Conservation (phyloP, 2,113 vertebrate genomes). For the Hassar affinis region DNA sequence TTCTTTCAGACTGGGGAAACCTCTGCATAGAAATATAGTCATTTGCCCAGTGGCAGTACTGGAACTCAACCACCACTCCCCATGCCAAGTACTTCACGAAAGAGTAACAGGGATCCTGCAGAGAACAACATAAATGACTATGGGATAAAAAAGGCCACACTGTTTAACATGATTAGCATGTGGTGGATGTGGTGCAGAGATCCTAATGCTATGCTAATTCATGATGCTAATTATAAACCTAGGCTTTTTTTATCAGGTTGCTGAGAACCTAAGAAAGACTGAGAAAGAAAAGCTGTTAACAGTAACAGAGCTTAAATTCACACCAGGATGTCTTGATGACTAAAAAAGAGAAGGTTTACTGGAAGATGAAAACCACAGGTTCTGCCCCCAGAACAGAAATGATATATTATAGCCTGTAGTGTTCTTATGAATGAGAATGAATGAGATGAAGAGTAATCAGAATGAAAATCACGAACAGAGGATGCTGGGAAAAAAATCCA, state of each 20-base stretch:
- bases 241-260: not conserved
- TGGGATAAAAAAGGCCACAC: not conserved
- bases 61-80: not conserved
- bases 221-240: not conserved
- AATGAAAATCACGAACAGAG: not conserved
- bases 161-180: not conserved
- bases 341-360: not conserved
- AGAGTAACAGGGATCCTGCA: not conserved
- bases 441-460: not conserved
- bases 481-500: not conserved
- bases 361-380: not conserved
- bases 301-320: not conserved
- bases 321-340: not conserved
- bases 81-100: not conserved
- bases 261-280: not conserved
- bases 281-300: constrained; percentile 1
- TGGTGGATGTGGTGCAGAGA: not conserved
- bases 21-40: not conserved
- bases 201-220: not conserved
- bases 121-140: not conserved
- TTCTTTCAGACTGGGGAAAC: not conserved
- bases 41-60: not conserved
- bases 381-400: not conserved
- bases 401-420: not conserved
- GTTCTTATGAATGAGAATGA: not conserved